Percentiles rank a stretch among this genome's conserved stretches.
Conservation (phyloP, 2,888 invertebrate species). For the Ditylenchus weischeri region DNA sequence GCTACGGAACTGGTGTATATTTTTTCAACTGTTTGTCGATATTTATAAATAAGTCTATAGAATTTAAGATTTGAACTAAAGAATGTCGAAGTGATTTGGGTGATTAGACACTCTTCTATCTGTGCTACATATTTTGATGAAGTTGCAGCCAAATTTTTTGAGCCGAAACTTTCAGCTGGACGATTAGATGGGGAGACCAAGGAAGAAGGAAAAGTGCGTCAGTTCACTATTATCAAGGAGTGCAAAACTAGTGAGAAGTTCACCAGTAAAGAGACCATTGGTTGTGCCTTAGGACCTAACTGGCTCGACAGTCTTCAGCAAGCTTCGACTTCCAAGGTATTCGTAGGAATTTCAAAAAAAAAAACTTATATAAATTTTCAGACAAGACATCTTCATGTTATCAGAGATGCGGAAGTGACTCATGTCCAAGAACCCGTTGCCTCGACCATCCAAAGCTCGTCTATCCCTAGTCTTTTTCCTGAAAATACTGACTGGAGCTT, state of each 20-base stretch:
- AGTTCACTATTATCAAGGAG: conserved; percentile 21
- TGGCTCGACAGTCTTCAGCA: conserved; percentile 66
- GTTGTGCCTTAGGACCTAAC: conserved; percentile 92
- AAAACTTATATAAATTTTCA: background rate
- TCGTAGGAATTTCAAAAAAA: background rate
- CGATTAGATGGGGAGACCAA: conserved; percentile 60
- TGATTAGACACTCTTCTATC: conserved; percentile 85
- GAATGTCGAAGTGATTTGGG: conserved; percentile 84
- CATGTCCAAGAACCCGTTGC: conserved; percentile 35
- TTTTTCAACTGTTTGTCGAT: background rate
- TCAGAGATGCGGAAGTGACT: conserved; percentile 60
- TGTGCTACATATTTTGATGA: conserved; percentile 91
- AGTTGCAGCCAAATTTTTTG: conserved; percentile 88
- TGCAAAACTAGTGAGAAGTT: background rate
- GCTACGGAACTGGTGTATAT: conserved; percentile 82
- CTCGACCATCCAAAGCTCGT: conserved; percentile 7
- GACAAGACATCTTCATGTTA: conserved; percentile 58
- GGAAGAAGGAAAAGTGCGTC: conserved; percentile 68
- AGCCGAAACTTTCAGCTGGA: conserved; percentile 35
- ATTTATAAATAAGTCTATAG: background rate
- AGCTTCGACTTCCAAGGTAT: conserved; percentile 2
- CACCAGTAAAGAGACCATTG: conserved; percentile 59
- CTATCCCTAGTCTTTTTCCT: background rate
- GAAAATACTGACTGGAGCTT: conserved; percentile 67
- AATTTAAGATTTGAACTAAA: conserved; percentile 71